Evolutionary conservation across 1,140 invertebrate genomes (phyloP).

Genomic region (Prorops nasuta): DNA sequence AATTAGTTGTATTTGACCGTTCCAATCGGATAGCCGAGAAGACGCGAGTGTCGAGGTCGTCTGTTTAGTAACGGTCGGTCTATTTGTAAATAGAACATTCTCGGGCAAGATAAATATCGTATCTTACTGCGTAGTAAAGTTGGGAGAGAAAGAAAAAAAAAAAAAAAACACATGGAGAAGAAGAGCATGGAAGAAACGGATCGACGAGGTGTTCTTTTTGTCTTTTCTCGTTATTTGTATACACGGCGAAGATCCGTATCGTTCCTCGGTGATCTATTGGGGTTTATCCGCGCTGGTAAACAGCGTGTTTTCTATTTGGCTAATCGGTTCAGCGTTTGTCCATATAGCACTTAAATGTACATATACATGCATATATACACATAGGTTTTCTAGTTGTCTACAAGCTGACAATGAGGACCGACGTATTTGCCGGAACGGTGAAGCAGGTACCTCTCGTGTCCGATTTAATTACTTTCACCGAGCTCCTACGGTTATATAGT

Average conservation of each 20-base stretch:
- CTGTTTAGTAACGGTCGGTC: too few species aligned
- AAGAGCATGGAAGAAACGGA: background rate
- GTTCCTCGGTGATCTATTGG: too few species aligned
- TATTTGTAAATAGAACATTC: too few species aligned
- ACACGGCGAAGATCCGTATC: too few species aligned
- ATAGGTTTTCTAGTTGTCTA: background rate
- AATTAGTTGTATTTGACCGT: too few species aligned
- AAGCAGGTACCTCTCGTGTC: conserved; percentile 5
- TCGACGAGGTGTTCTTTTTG: too few species aligned
- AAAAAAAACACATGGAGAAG: background rate
- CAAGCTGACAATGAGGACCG: conserved; percentile 16
- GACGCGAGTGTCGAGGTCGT: too few species aligned
- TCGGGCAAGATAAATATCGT: too few species aligned
- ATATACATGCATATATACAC: background rate
- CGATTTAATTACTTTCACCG: conserved; percentile 23
- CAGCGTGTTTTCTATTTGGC: background rate
- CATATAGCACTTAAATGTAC: background rate
- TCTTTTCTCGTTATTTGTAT: too few species aligned
- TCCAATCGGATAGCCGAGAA: too few species aligned
- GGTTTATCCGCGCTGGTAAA: background rate
- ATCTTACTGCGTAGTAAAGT: background rate
- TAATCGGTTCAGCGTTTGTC: background rate
- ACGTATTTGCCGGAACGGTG: conserved; percentile 14
- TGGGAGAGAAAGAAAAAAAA: conserved; percentile 1
- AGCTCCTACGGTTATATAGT: too few species aligned